Conservation (phyloP, 35 echinoderm and acorn worm species). For the Heliocidaris tuberculata region DNA sequence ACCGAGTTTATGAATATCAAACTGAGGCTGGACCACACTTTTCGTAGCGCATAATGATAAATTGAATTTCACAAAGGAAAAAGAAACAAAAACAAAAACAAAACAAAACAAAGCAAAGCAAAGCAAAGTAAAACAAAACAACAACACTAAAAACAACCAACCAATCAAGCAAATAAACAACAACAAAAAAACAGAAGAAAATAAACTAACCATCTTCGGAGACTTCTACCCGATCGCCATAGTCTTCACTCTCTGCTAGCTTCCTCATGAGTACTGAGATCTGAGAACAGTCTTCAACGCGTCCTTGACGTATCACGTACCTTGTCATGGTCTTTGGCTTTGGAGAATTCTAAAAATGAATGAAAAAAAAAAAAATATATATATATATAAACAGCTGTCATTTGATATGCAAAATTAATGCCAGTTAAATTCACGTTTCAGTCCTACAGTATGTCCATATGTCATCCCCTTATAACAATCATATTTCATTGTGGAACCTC, state of each 20-base stretch:
- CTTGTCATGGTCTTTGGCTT: neutral
- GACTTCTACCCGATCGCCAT: constrained; percentile 36
- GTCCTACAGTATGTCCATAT: neutral
- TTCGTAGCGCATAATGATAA: too few relatives aligned
- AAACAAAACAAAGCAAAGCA: too few relatives aligned
- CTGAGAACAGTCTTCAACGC: constrained; percentile 33
- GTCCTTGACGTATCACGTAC: constrained; percentile 26
- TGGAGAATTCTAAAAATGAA: neutral
- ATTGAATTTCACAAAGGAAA: too few relatives aligned
- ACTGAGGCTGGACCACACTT: too few relatives aligned
- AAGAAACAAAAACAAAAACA: too few relatives aligned
- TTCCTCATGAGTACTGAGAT: constrained; percentile 45
- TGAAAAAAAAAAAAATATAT: neutral
- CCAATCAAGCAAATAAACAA: neutral
- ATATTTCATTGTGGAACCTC: neutral
- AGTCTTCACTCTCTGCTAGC: constrained; percentile 39
- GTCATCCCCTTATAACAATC: neutral
- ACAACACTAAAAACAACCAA: too few relatives aligned
- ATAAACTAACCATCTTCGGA: neutral
- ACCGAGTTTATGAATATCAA: too few relatives aligned
- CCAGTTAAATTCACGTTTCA: too few relatives aligned
- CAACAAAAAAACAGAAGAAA: neutral
- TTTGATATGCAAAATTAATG: neutral
- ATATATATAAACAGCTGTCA: neutral
- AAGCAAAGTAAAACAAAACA: too few relatives aligned